These are phyloP conservation scores for Dynastes maya DNA, from an alignment of 2,888 invertebrate genomes.

Conservation along the genomic window DNA sequence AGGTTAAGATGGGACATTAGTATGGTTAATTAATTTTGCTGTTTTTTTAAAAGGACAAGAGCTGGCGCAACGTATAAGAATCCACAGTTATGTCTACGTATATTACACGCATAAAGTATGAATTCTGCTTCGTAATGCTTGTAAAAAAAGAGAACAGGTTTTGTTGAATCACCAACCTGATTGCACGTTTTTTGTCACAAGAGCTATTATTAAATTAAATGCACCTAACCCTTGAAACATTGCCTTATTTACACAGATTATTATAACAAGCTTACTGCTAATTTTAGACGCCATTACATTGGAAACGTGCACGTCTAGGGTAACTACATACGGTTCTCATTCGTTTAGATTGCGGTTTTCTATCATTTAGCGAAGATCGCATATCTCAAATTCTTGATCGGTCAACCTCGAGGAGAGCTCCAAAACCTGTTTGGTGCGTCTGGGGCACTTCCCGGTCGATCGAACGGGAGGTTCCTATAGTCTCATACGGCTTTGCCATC, in stretches of 20 bases:
- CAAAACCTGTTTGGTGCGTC: constrained; percentile 53
- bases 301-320: background rate
- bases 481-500: constrained; percentile 31
- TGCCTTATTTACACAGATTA: too few relatives aligned
- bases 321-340: constrained; percentile 24
- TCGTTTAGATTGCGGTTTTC: constrained; percentile 33
- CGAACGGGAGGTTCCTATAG: constrained; percentile 38
- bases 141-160: too few relatives aligned
- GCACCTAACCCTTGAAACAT: background rate
- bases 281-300: background rate
- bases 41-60: too few relatives aligned
- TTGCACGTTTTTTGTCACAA: too few relatives aligned
- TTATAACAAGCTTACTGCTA: background rate
- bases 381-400: constrained; percentile 54
- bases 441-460: constrained; percentile 51
- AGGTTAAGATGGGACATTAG: too few relatives aligned
- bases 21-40: too few relatives aligned
- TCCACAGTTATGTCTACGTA: too few relatives aligned
- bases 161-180: too few relatives aligned
- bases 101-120: too few relatives aligned
- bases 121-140: too few relatives aligned
- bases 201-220: background rate
- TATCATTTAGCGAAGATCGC: constrained; percentile 50
- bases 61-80: too few relatives aligned
- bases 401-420: constrained; percentile 50